Percentiles rank a stretch among this genome's conserved stretches.
Evolutionary conservation across 2,888 invertebrate species (phyloP).

Genomic region (Dioctria rufipes): DNA sequence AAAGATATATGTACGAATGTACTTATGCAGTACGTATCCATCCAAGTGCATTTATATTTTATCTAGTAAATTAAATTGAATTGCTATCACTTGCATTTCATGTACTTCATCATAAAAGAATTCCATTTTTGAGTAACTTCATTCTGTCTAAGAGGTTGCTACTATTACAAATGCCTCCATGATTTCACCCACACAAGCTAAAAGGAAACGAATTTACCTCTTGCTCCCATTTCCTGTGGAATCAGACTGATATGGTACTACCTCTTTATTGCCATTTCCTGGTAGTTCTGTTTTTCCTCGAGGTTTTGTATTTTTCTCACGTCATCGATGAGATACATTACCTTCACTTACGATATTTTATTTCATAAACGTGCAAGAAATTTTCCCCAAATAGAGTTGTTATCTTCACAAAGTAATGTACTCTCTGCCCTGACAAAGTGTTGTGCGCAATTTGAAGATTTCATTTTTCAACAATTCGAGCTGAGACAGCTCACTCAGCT

Average conservation of each 20-base stretch:
- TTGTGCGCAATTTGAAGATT: slow-evolving; percentile 54
- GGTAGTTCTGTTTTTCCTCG: not conserved
- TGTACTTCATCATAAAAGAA: not conserved
- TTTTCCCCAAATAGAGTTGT: slow-evolving; percentile 51
- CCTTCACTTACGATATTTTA: slow-evolving; percentile 59
- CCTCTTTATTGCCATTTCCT: not conserved
- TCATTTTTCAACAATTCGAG: slow-evolving; percentile 48
- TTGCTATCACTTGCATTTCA: not conserved
- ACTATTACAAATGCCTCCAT: too few species aligned
- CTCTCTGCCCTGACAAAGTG: slow-evolving; percentile 46
- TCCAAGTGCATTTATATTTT: too few species aligned
- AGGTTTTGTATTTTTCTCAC: slow-evolving; percentile 55
- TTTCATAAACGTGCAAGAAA: slow-evolving; percentile 58
- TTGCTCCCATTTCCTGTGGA: not conserved
- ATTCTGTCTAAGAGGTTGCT: too few species aligned
- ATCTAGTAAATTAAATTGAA: too few species aligned
- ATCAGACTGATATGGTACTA: not conserved
- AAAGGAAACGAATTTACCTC: not conserved
- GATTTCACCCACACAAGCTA: not conserved
- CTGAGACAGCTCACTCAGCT: slow-evolving; percentile 11
- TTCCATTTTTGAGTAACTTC: not conserved
- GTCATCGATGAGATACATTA: slow-evolving; percentile 59
- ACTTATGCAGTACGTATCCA: too few species aligned
- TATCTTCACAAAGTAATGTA: slow-evolving; percentile 46
- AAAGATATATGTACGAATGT: too few species aligned